phyloP scores from a whole-genome alignment of 2,797 vertebrate genomes.

The Glossophaga mutica region DNA sequence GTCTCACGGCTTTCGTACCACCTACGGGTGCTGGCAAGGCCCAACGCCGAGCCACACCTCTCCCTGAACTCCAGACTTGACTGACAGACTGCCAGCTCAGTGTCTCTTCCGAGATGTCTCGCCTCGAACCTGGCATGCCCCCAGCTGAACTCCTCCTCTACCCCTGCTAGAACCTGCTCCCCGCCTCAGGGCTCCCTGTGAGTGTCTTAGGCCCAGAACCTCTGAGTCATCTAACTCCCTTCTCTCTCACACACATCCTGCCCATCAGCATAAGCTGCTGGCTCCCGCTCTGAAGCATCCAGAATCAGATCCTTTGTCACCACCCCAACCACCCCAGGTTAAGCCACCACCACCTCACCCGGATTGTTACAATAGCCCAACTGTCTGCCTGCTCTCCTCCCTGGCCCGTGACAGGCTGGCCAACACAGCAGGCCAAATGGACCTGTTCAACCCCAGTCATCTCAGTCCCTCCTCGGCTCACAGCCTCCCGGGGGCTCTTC shows the following conservation, averaged over 20 bases:
- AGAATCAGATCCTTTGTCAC: not conserved
- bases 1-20: not conserved
- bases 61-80: not conserved
- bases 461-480: not conserved
- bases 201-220: not conserved
- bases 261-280: too few species aligned
- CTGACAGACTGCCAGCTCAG: not conserved
- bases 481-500: not conserved
- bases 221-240: not conserved
- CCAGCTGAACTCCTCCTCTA: not conserved
- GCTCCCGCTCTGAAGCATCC: not conserved
- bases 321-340: not conserved
- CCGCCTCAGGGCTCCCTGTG: too few species aligned
- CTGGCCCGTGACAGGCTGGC: not conserved
- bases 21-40: not conserved
- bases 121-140: not conserved
- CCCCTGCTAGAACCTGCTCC: not conserved
- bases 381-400: not conserved
- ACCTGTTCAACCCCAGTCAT: not conserved
- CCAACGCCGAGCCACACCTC: not conserved
- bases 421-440: not conserved
- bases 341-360: not conserved
- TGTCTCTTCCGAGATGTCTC: not conserved
- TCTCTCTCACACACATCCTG: not conserved
- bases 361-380: not conserved